A percentile compares a stretch with the other conserved stretches of the same genome.
phyloP scores from a whole-genome alignment of 2,113 vertebrate species.

The Heliornis fulica region DNA sequence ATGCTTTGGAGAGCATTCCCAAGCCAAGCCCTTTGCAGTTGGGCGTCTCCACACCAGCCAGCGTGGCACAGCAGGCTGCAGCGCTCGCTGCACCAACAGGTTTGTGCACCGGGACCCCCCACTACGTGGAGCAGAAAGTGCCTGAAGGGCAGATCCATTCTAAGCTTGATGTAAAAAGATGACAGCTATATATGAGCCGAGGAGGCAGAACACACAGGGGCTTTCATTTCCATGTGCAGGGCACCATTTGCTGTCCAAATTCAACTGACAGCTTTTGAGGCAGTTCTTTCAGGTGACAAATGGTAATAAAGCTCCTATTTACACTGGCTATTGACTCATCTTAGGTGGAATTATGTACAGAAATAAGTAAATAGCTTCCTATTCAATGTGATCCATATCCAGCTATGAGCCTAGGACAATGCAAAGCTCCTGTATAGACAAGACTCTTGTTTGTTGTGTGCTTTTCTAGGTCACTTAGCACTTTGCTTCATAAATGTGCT shows the following conservation, averaged over 20 bases:
- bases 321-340: conserved; percentile 74
- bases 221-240: conserved; percentile 52
- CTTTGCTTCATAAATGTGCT: conserved; percentile 27
- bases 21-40: accelerated
- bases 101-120: conserved; percentile 13
- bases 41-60: not conserved
- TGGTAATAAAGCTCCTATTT: conserved; percentile 67
- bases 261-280: conserved; percentile 65
- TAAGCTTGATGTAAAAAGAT: conserved; percentile 17
- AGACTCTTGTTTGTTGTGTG: conserved; percentile 63
- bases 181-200: not conserved
- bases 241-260: conserved; percentile 49
- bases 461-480: conserved; percentile 65
- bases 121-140: not conserved
- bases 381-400: conserved; percentile 47
- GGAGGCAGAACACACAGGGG: not conserved
- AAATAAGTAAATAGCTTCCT: conserved; percentile 74
- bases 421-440: conserved; percentile 38
- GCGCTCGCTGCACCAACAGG: not conserved
- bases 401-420: conserved; percentile 46
- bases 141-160: conserved; percentile 19
- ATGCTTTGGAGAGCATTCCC: not conserved
- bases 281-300: conserved; percentile 65
- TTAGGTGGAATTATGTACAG: conserved; percentile 76
- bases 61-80: accelerated